Base-by-base conservation (phyloP, 2,888 invertebrate genomes). In the Pterostichus niger region DNA sequence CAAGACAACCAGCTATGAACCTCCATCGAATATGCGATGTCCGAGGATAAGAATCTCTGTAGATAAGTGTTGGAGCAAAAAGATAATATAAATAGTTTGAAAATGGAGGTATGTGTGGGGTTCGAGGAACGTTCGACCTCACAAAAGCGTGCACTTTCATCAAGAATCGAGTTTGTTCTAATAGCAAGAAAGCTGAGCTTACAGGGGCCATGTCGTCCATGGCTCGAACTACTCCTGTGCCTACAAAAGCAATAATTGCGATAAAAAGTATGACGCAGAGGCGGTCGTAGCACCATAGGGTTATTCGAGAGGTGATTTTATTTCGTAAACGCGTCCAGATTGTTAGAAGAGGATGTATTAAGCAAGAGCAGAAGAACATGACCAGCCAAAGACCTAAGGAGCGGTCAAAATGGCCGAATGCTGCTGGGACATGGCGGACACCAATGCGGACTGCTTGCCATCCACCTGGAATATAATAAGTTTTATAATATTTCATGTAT, bases 131-230 rank as follows among this genome's bases (percentile, higher is more conserved):
- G 86, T 94, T 95, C 79, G 93, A 93, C 44, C 95, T 90, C 0
- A 96, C 93, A 86, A 95, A 95, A 0, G 96, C 94, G 88, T 96
- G 94, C 73, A 93, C 92, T 90, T 97, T 97, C 97, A 97, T 97
- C 68, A 94, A 88, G 78, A 96, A 90, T 2, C 97, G 93, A 11
- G 94, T 92, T 94, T 91, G 90, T 87, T 81, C 81, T 40, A 81
- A 35, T 0, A 81, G 31, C 7, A 81, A 68, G n/a, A 73, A 52
- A 3, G 35, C 81, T 3, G 73, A 35, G 56, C 56, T 73, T 10
- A 31, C 56, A 0, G 49, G 33, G 17, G 44, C 68, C 54, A 73
- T 56, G n/a, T 71, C 31, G 10, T 56, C 46, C 68, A 52, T 46
- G 17, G 13, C 35, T 64, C 17, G n/a, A 24, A 61, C 7, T 33